phyloP scores from a whole-genome alignment of 2,113 vertebrate species.

The Pelecanus crispus region DNA sequence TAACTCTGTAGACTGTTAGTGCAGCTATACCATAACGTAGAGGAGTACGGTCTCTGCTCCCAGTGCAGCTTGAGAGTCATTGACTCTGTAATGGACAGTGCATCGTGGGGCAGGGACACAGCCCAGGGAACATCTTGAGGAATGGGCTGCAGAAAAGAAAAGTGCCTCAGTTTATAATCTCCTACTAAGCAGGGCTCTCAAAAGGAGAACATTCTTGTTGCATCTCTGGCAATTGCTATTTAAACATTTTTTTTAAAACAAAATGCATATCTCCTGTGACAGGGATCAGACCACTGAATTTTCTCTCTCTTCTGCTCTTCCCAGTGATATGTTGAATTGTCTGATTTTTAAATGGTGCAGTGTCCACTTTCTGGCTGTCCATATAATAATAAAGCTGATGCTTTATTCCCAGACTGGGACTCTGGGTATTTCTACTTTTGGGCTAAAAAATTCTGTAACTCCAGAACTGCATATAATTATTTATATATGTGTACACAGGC shows the following conservation, averaged over 20 bases:
- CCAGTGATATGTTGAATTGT: not conserved
- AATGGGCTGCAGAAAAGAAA: not conserved
- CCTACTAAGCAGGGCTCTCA: fast-evolving
- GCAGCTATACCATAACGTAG: not conserved
- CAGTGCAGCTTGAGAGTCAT: not conserved
- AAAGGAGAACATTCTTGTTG: not conserved
- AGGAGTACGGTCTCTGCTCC: not conserved
- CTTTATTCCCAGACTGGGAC: not conserved
- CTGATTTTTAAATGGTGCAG: not conserved
- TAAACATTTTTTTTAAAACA: not conserved
- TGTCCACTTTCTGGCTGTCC: not conserved
- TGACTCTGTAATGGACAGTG: not conserved
- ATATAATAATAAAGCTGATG: not conserved
- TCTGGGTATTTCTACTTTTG: not conserved
- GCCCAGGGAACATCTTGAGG: not conserved
- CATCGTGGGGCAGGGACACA: not conserved
- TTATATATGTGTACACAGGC: not conserved
- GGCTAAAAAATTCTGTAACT: not conserved
- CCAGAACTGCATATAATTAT: not conserved
- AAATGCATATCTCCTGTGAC: not conserved
- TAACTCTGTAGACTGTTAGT: too few relatives aligned
- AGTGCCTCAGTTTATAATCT: not conserved
- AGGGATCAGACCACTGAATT: not conserved
- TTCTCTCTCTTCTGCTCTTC: not conserved
- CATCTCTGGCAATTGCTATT: not conserved